phyloP scores from a whole-genome alignment of 2,113 vertebrate species.

The Numida meleagris region DNA sequence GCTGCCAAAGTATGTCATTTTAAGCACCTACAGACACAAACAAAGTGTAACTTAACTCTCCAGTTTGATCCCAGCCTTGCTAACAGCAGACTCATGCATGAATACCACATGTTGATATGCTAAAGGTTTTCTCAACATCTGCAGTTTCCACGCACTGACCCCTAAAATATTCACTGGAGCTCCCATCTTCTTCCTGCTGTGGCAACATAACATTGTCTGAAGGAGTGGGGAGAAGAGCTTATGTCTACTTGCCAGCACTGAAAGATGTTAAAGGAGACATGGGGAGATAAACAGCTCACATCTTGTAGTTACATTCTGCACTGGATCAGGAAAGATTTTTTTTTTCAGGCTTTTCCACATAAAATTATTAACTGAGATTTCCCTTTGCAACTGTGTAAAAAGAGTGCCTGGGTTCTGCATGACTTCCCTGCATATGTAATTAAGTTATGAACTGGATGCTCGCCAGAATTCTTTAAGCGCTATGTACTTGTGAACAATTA shows the following conservation, averaged over 20 bases:
- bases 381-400: background rate
- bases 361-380: background rate
- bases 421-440: background rate
- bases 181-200: slow-evolving; percentile 39
- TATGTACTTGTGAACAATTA: background rate
- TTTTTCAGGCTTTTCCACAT: background rate
- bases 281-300: background rate
- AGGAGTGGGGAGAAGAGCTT: background rate
- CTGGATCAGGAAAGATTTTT: background rate
- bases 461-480: background rate
- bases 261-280: background rate
- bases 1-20: background rate
- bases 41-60: background rate
- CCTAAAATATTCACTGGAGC: background rate
- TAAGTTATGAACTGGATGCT: background rate
- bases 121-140: background rate
- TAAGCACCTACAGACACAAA: background rate
- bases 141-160: slow-evolving; percentile 1
- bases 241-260: background rate
- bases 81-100: background rate
- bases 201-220: background rate
- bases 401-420: background rate
- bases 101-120: background rate
- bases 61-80: background rate
- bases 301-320: background rate